Base-by-base conservation (phyloP, 2,797 vertebrate species). In the Phataginus tetradactyla region DNA sequence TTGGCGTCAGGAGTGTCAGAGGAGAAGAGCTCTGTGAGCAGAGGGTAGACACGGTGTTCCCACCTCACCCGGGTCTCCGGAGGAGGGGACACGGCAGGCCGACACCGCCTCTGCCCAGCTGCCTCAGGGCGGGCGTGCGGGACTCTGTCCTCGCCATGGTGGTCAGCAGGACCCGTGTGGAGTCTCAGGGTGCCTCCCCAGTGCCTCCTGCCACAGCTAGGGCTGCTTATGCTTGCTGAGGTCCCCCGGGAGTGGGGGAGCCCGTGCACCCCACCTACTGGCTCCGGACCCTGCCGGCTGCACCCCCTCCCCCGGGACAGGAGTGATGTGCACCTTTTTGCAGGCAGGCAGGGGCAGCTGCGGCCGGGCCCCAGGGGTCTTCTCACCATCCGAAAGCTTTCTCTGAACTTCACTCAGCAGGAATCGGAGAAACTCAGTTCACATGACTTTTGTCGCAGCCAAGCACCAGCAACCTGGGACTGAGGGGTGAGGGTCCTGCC, bases 381-480 rank as follows among this genome's bases (percentile, higher is more conserved):
- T n/a, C 37, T 23, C 14, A 14, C 37, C 57, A 6, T 18, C 18
- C 4, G 45, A 8, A 57, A 10, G 14, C 15, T 61, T 17, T 51
- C 49, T 25, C n/a, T 7, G 37, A 71, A 66, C 20, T 79, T 39
- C 10, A 51, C 34, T 45, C 34, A 23, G 12, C 21, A 37, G 34
- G 71, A 39, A 23, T 23, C 20, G 21, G 66, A 55, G 74, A 34
- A 11, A 7, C 21, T n/a, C 63, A 3, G 23, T 17, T 88, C 34
- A 45, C 23, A 1, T 0, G 12, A 15, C 20, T 80, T 69, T 34
- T 1, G 4, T 74, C 74, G 53, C 61, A 63, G 42, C 57, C 23
- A 15, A 32, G 61, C 0, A 0, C 17, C 0, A 0, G 7, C 51
- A 45, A 42, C 13, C 13, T 11, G 25, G 45, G 63, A 21, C 21